Evolutionary conservation across 1,140 invertebrate species (phyloP).

Genomic region (Drosophila miranda): DNA sequence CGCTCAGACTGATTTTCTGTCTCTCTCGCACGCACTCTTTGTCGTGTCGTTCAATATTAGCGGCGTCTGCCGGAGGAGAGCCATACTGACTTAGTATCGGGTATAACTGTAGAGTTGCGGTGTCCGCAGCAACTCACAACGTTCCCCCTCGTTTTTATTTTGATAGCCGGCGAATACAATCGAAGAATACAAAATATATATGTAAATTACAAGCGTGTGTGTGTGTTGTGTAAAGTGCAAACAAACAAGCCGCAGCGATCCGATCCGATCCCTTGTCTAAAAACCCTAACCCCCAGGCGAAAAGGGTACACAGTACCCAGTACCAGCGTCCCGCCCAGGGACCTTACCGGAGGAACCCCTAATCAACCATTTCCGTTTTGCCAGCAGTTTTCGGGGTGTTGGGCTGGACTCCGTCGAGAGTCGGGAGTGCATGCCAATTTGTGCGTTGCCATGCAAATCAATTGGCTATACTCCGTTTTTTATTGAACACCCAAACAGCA

Average conservation of each 20-base stretch:
- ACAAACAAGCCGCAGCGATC: slow-evolving; percentile 57
- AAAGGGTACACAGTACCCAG: not conserved
- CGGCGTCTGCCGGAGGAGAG: too few relatives aligned
- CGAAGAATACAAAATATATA: slow-evolving; percentile 68
- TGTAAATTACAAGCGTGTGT: slow-evolving; percentile 75
- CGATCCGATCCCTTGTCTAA: slow-evolving; percentile 49
- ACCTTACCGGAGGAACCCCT: slow-evolving; percentile 49
- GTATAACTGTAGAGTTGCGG: too few relatives aligned
- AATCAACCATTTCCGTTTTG: slow-evolving; percentile 57
- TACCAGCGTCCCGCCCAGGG: slow-evolving; percentile 46
- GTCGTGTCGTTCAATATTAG: too few relatives aligned
- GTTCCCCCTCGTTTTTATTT: too few relatives aligned
- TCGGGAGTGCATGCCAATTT: slow-evolving; percentile 51
- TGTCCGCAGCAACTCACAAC: too few relatives aligned
- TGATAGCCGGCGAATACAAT: slow-evolving; percentile 76
- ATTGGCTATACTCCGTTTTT: slow-evolving; percentile 44
- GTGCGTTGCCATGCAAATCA: slow-evolving; percentile 72
- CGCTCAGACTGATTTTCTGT: too few relatives aligned
- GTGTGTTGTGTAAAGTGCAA: slow-evolving; percentile 56
- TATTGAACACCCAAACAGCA: slow-evolving; percentile 18
- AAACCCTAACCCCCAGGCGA: slow-evolving; percentile 44
- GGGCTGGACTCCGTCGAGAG: not conserved
- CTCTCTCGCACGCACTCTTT: too few relatives aligned
- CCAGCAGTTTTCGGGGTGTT: slow-evolving; percentile 16
- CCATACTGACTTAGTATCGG: too few relatives aligned